Conservation (phyloP, 2,888 invertebrate species). For the Aquatica leii region DNA sequence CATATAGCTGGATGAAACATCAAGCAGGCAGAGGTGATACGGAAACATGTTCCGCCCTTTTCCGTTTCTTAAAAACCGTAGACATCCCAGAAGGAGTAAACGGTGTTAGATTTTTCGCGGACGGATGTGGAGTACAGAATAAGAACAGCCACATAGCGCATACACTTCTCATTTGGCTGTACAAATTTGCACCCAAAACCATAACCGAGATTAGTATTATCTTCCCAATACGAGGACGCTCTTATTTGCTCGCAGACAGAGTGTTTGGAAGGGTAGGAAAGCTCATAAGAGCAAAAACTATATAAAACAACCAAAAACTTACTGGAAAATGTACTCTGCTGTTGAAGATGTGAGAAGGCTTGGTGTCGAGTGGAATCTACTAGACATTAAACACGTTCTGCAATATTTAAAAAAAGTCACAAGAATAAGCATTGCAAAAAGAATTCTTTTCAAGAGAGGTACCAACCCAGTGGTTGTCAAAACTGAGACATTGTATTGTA, state of each 20-base stretch:
- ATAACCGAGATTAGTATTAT: background rate
- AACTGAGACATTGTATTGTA: no score
- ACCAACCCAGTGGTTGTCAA: no score
- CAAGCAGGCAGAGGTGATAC: conserved; percentile 33
- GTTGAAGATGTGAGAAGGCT: no score
- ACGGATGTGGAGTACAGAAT: background rate
- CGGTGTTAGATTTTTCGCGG: background rate
- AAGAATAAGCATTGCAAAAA: no score
- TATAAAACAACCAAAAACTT: no score
- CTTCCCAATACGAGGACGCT: background rate
- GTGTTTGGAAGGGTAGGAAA: no score
- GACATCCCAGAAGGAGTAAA: background rate
- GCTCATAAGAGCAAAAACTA: no score
- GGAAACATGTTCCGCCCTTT: conserved; percentile 34
- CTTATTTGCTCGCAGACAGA: background rate
- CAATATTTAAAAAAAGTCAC: no score
- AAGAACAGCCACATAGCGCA: background rate
- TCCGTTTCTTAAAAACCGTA: background rate
- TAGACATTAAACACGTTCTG: no score
- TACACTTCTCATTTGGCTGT: background rate
- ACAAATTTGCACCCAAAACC: background rate
- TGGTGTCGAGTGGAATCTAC: no score
- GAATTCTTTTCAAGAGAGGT: no score
- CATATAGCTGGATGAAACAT: conserved; percentile 12
- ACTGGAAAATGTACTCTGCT: no score